A percentile compares a stretch with the other conserved stretches of the same genome.
These are phyloP conservation scores for Dufourea novaeangliae DNA, from an alignment of 1,140 invertebrate genomes.

Conservation along the genomic window DNA sequence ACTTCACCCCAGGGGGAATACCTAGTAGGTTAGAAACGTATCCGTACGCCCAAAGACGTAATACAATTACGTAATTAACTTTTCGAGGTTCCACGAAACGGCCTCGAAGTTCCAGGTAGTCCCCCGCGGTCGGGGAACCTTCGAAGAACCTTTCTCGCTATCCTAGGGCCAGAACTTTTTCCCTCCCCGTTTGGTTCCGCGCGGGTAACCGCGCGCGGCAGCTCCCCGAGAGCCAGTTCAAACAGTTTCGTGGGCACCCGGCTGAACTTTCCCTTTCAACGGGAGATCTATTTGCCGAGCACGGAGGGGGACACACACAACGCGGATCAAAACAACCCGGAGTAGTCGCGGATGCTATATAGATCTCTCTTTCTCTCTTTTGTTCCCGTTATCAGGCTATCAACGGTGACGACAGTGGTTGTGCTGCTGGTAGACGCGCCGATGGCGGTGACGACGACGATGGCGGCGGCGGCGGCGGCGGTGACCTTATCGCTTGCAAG, in stretches of 20 bases:
- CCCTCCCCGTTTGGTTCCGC: too few relatives aligned
- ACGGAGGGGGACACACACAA: background rate
- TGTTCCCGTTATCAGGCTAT: constrained; percentile 3
- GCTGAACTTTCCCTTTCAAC: constrained; percentile 41
- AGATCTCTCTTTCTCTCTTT: constrained; percentile 11
- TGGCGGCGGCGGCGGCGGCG: constrained; percentile 26
- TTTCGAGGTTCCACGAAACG: constrained; percentile 38
- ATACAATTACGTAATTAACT: constrained; percentile 49
- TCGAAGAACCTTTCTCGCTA: background rate
- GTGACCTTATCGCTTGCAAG: constrained; percentile 51
- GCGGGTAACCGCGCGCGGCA: constrained; percentile 8
- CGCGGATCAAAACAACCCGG: constrained; percentile 14
- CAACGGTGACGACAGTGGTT: constrained; percentile 5
- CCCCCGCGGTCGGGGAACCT: background rate
- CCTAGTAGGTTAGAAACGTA: background rate
- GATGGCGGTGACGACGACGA: constrained; percentile 19
- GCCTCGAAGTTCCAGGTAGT: constrained; percentile 19
- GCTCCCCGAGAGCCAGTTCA: background rate
- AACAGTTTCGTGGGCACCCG: constrained; percentile 21
- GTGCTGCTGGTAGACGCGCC: background rate
- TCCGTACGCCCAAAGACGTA: constrained; percentile 32
- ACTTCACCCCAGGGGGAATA: background rate
- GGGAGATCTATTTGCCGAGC: background rate
- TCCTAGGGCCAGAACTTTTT: too few relatives aligned
- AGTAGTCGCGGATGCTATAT: background rate